A percentile compares a stretch with the other conserved stretches of the same genome.
These are phyloP conservation scores for Crypturellus tataupa DNA, from an alignment of 2,797 vertebrate genomes.

Conservation along the genomic window DNA sequence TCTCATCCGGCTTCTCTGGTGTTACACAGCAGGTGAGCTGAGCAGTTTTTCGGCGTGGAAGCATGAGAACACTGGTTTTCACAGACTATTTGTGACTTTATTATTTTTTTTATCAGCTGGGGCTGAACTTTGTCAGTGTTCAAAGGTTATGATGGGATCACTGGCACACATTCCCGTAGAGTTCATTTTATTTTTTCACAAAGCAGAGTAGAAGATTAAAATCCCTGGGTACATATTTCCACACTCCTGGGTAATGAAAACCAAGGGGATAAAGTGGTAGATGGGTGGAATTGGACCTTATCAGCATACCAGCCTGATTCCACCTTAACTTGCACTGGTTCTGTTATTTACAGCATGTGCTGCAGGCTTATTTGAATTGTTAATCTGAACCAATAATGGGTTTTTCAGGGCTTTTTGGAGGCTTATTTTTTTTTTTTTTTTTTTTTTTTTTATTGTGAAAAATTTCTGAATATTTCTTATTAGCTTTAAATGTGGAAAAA, in stretches of 20 bases:
- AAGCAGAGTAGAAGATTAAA: background rate
- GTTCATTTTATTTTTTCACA: background rate
- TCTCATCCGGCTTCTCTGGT: background rate
- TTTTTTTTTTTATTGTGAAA: background rate
- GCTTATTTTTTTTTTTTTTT: too few relatives aligned
- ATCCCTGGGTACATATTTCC: background rate
- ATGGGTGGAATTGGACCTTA: background rate
- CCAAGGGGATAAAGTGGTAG: too few relatives aligned
- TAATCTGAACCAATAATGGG: background rate
- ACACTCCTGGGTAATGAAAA: background rate
- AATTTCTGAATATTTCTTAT: background rate
- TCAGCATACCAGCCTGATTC: background rate
- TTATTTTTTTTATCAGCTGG: background rate
- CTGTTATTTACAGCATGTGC: background rate
- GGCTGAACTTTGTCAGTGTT: background rate
- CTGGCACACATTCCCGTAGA: background rate
- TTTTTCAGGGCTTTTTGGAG: too few relatives aligned
- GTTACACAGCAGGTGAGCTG: background rate
- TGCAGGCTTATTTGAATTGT: background rate
- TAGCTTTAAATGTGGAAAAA: background rate
- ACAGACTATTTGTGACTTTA: background rate
- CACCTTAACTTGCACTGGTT: background rate
- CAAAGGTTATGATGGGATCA: background rate
- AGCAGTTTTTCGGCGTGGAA: background rate
- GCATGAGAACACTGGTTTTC: background rate